These are phyloP conservation scores for Drosophila mayri DNA, from an alignment of 1,140 invertebrate genomes.

Conservation along the genomic window DNA sequence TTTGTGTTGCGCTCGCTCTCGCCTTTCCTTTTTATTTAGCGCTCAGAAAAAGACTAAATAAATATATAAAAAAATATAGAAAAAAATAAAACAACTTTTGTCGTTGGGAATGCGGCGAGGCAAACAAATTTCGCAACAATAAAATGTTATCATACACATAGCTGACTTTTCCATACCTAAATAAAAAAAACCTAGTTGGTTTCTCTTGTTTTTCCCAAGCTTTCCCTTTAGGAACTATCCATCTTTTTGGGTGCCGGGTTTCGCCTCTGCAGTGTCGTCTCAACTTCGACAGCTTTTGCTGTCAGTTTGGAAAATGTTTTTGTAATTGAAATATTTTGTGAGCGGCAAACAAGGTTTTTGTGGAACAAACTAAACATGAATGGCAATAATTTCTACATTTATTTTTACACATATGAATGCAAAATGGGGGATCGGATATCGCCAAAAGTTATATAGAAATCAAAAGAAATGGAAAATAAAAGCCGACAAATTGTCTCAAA, in stretches of 20 bases:
- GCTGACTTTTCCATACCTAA: slow-evolving; percentile 54
- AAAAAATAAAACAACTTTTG: slow-evolving; percentile 45
- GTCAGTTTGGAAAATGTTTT: slow-evolving; percentile 58
- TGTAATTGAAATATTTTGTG: slow-evolving; percentile 68
- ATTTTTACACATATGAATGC: slow-evolving; percentile 23
- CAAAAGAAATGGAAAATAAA: slow-evolving; percentile 7
- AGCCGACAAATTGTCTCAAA: neutral
- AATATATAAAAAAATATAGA: too few species aligned
- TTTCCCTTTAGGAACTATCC: neutral
- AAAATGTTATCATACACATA: slow-evolving; percentile 72
- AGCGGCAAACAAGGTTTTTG: slow-evolving; percentile 45
- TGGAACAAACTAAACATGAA: slow-evolving; percentile 49
- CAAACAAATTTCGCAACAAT: slow-evolving; percentile 73
- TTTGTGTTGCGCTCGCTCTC: slow-evolving; percentile 21
- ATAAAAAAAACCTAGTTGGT: slow-evolving; percentile 13
- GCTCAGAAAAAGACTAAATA: slow-evolving; percentile 41
- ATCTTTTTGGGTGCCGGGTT: neutral
- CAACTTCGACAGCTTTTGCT: slow-evolving; percentile 16
- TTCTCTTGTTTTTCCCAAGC: slow-evolving; percentile 13
- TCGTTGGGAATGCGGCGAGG: slow-evolving; percentile 46
- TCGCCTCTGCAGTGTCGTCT: slow-evolving; percentile 21
- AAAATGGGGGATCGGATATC: neutral
- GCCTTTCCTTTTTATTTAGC: slow-evolving; percentile 58
- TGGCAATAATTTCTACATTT: slow-evolving; percentile 36
- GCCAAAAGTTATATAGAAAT: slow-evolving; percentile 30